Conservation (phyloP, 1,140 invertebrate species). For the Brachionus paranguensis region DNA sequence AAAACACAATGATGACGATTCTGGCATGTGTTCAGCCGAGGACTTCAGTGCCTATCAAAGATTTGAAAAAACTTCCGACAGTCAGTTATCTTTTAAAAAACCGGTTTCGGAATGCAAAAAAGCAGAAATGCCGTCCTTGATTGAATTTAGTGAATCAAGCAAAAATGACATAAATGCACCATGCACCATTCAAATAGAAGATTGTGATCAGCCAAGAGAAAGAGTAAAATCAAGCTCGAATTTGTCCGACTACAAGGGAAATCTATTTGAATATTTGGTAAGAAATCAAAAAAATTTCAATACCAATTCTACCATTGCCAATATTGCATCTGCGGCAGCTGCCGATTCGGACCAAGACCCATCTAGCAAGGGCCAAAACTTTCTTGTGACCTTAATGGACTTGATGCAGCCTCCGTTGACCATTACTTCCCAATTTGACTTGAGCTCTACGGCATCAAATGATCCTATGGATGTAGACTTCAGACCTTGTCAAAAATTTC, state of each 20-base stretch:
- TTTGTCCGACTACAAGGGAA: neutral
- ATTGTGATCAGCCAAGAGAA: neutral
- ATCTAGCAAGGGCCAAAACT: neutral
- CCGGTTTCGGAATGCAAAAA: neutral
- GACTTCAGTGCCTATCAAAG: neutral
- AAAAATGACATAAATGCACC: neutral
- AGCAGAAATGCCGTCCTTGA: neutral
- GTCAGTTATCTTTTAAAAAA: neutral
- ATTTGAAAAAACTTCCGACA: neutral
- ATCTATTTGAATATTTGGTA: conserved; percentile 1
- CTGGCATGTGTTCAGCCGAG: neutral
- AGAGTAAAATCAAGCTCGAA: neutral
- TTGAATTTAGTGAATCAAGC: neutral
- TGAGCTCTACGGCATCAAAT: neutral
- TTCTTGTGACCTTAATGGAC: neutral
- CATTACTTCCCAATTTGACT: neutral
- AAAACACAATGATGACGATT: neutral
- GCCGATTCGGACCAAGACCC: neutral
- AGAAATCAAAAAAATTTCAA: conserved; percentile 18
- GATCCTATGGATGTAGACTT: neutral
- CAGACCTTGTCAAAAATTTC: neutral
- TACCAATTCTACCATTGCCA: neutral
- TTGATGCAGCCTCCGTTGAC: neutral
- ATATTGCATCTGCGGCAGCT: neutral
- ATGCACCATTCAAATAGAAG: neutral